Base-by-base conservation (phyloP, 2,113 vertebrate genomes). In the Tenebrosternarchus preto region DNA sequence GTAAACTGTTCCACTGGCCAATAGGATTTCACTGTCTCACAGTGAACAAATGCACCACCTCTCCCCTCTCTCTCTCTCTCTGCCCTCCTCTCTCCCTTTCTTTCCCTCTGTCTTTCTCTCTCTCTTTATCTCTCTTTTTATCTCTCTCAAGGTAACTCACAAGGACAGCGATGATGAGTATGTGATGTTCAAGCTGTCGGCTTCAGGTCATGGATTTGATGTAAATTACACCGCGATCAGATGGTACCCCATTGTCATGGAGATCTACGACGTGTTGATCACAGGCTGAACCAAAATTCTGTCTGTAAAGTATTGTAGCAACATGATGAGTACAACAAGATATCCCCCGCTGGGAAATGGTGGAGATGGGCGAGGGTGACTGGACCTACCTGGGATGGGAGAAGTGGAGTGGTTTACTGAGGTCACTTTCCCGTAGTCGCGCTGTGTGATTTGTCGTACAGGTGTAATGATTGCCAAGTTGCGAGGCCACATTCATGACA, bases 141-240 rank as follows among this genome's bases (percentile, higher is more conserved):
- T 69, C 86, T 83, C 25, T 63, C 76, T 24, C 72, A 50, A 84
- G 74, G 76, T 68, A 81, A 85, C 57, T 9, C 24, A 25, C 80
- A 87, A 88, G 89, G 81, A 85, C 85, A 1, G 80, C 76, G 43
- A 85, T 86, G 85, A 87, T 80, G 78, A 72, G 75, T 36, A 75
- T 73, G 73, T 81, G 80, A 15, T 55, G 69, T 82, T 76, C 50
- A 43, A n/a, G 39, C 46, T 55, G 24, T 22, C 16, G 19, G 19
- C 46, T 56, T 76, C 46, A 27, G 77, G 68, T 77, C 81, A 68
- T 39, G 64, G 71, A 76, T 83, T 31, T 77, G 33, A 8, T 24
- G 80, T 81, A 85, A 84, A 90, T 88, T 80, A 82, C 84, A 82
- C 25, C 0, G 76, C 78, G 75, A 84, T 88, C 80, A 86, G 85